Base-by-base conservation (phyloP, 2,888 invertebrate genomes). In the Drosophila vallismaia region DNA sequence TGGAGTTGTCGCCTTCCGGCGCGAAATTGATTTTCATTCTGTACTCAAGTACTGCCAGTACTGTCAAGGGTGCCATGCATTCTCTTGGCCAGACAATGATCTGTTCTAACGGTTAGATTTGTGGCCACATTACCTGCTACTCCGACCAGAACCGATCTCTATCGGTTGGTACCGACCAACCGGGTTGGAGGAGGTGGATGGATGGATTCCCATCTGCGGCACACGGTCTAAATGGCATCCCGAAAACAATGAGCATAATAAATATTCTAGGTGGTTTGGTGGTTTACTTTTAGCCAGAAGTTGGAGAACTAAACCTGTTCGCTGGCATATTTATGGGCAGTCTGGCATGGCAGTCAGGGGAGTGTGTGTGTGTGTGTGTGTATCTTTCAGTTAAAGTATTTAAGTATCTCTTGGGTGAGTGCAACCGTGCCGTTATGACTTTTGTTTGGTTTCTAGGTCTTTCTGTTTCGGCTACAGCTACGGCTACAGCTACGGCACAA, bases 391-490 rank as follows among this genome's bases (percentile, higher is more conserved):
- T 40, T 42, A 31, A 28, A 50, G 44, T 49, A 59, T 63, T 45
- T 58, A 14, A 28, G 26, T 33, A 12, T 50, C 12, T 36, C n/a
- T 36, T 31, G 42, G 28, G 48, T 40, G 42, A 42, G 42, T 62
- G 63, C 63, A 62, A 29, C 45, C 50, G 44, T 14, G 66, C 76
- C 79, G 76, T 78, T 84, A 81, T 70, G 71, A 67, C 76, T 85
- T 82, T 82, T 82, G 66, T 74, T 78, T 86, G 8, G 9, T 36
- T 28, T 36, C 36, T 36, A 6, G 36, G 26, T 28, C 6, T 57
- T 51, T 51, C 57, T 40, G 33, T 31, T 44, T 44, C 12, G n/a
- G 3, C 4, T 48, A 28, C 19, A 19, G 14, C 40, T 19, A 45
- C 71, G 58, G 73, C 19, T 19, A 19, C n/a, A n/a, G n/a, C n/a